Conservation (phyloP, 2,888 invertebrate species). For the Proisotoma minuta region DNA sequence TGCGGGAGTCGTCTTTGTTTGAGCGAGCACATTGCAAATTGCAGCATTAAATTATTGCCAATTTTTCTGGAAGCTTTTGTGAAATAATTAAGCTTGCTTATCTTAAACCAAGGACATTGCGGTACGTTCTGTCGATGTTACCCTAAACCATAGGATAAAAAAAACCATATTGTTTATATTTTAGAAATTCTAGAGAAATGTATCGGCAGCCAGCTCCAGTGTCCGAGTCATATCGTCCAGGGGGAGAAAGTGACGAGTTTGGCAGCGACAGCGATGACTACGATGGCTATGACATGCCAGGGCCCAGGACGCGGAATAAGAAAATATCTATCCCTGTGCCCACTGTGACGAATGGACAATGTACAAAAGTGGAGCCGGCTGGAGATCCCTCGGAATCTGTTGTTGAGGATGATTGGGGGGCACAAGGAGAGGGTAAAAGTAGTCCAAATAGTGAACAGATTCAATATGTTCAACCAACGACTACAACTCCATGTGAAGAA, state of each 20-base stretch:
- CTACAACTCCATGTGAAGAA: not conserved
- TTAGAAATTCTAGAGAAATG: not conserved
- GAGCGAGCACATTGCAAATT: no score
- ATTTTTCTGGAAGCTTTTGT: no score
- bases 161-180: no score
- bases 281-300: constrained; percentile 6
- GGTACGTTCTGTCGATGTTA: no score
- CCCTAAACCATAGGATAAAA: no score
- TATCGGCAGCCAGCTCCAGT: not conserved
- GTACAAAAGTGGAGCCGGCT: not conserved
- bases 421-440: not conserved
- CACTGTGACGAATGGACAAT: not conserved
- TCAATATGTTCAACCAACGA: not conserved
- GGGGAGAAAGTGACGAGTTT: constrained; percentile 17
- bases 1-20: no score
- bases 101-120: no score
- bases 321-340: not conserved
- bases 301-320: not conserved
- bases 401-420: not conserved
- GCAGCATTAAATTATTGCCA: no score
- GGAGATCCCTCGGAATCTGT: not conserved
- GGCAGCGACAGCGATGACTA: not conserved
- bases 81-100: no score
- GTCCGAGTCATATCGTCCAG: no score
- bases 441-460: not conserved